Conservation (phyloP, 2,888 invertebrate species). For the Oasisia sp. region DNA sequence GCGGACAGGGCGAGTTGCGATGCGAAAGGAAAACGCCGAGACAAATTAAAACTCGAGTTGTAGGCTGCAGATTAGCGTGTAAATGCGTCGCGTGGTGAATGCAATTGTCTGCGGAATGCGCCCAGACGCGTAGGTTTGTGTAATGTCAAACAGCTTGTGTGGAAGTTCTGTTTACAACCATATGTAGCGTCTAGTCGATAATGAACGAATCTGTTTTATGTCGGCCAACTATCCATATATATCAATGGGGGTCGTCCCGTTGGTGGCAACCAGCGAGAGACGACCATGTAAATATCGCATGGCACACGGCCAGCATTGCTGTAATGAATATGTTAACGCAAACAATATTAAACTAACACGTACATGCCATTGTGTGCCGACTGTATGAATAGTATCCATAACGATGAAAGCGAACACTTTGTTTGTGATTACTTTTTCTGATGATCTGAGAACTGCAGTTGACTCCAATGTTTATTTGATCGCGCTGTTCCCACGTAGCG, state of each 20-base stretch:
- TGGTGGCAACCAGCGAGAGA: neutral
- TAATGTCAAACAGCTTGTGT: neutral
- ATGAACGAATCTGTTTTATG: neutral
- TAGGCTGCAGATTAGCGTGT: neutral
- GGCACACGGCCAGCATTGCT: neutral
- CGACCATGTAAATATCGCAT: neutral
- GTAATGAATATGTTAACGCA: neutral
- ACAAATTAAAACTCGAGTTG: neutral
- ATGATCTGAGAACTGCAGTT: neutral
- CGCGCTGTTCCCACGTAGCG: neutral
- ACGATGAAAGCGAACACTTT: conserved; percentile 9
- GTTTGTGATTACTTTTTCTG: neutral
- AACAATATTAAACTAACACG: neutral
- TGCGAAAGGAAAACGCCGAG: neutral
- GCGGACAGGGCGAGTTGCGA: neutral
- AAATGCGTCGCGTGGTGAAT: neutral
- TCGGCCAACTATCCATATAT: neutral
- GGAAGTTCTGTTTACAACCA: neutral
- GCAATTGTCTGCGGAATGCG: neutral
- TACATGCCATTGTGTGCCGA: neutral
- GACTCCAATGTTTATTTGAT: neutral
- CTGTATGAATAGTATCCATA: neutral
- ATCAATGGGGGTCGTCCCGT: neutral
- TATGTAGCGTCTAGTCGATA: neutral
- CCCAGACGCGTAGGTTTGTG: neutral